Conservation (phyloP, 2,113 vertebrate species). For the Cichladusa arquata region DNA sequence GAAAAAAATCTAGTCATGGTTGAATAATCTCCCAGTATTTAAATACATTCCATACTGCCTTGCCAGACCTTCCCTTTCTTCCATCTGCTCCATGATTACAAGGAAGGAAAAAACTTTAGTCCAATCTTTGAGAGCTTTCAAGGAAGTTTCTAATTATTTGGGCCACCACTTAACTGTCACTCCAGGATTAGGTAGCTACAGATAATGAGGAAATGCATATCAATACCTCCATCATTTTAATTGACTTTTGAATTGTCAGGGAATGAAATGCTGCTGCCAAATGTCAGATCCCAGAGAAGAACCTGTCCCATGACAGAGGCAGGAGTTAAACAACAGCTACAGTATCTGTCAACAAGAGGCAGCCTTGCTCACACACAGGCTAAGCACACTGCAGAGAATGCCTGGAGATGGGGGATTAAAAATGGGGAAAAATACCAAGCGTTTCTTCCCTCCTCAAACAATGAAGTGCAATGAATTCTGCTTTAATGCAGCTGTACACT, state of each 20-base stretch:
- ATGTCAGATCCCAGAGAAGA: neutral
- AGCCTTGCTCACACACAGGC: neutral
- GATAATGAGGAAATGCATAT: neutral
- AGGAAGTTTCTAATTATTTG: neutral
- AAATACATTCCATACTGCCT: neutral
- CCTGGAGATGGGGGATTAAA: fast-evolving
- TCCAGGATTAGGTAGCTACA: neutral
- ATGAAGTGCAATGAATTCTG: neutral
- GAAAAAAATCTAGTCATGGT: neutral
- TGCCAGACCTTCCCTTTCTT: neutral
- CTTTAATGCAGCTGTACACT: neutral
- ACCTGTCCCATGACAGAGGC: neutral
- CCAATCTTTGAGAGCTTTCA: neutral
- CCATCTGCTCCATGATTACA: neutral
- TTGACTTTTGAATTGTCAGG: neutral
- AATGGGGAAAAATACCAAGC: fast-evolving
- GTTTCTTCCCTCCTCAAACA: neutral
- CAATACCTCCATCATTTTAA: neutral
- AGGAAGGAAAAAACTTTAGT: neutral
- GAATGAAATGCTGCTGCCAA: neutral
- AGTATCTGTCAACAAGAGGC: neutral
- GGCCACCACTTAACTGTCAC: neutral
- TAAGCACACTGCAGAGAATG: neutral
- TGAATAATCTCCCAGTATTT: neutral
- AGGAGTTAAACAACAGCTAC: neutral